These are phyloP conservation scores for Denticeps clupeoides DNA, from an alignment of 2,797 vertebrate genomes.

Conservation along the genomic window DNA sequence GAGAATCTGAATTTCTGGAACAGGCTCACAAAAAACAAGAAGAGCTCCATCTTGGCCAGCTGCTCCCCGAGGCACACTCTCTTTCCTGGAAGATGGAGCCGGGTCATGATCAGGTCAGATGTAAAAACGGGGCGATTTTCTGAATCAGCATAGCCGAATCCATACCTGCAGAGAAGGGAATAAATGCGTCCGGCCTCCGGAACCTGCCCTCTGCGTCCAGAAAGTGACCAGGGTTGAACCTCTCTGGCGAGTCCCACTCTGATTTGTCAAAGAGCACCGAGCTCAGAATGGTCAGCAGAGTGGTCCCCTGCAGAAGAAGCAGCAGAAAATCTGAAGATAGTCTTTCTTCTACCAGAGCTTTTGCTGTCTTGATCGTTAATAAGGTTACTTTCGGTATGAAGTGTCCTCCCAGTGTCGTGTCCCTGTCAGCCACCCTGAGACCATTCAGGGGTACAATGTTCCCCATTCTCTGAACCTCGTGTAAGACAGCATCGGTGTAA, in stretches of 20 bases:
- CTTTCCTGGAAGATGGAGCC: no score
- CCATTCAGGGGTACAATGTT: slow-evolving; percentile 62
- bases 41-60: slow-evolving; percentile 66
- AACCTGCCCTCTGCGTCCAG: slow-evolving; percentile 65
- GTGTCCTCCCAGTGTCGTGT: slow-evolving; percentile 52
- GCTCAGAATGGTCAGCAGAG: slow-evolving; percentile 52
- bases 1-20: slow-evolving; percentile 72
- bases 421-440: slow-evolving; percentile 44
- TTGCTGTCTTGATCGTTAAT: no score
- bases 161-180: slow-evolving; percentile 80
- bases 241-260: slow-evolving; percentile 67
- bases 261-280: slow-evolving; percentile 68
- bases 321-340: no score
- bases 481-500: slow-evolving; percentile 72
- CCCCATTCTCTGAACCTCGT: slow-evolving; percentile 71
- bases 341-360: no score
- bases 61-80: slow-evolving; percentile 66
- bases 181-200: slow-evolving; percentile 59
- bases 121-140: no score
- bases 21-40: slow-evolving; percentile 55
- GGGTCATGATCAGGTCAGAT: no score
- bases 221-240: slow-evolving; percentile 74
- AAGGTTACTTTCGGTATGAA: slow-evolving; percentile 65
- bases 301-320: slow-evolving; percentile 50
- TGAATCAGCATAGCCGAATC: not conserved